A percentile compares a stretch with the other conserved stretches of the same genome.
Conservation (phyloP, 1,140 invertebrate genomes). For the Nephila pilipes region DNA sequence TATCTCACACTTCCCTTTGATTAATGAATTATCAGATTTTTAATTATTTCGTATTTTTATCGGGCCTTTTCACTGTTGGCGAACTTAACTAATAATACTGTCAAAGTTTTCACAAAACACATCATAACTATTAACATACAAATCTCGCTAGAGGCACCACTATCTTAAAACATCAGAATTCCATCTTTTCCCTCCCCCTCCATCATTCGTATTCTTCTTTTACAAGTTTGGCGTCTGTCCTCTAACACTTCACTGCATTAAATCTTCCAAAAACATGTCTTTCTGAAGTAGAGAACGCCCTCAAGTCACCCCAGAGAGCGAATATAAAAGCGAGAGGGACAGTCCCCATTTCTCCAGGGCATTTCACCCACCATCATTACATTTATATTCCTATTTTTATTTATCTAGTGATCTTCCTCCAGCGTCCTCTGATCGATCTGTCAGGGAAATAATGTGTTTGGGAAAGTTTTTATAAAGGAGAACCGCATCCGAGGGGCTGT, state of each 20-base stretch:
- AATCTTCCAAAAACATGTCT: neutral
- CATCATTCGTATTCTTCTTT: neutral
- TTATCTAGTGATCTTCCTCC: neutral
- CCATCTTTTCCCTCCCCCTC: neutral
- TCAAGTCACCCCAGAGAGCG: neutral
- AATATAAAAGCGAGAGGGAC: neutral
- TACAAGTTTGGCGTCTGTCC: neutral
- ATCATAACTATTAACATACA: too few species aligned
- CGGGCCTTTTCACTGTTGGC: too few species aligned
- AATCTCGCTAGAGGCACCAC: neutral
- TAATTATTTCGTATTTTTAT: too few species aligned
- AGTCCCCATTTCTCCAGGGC: neutral
- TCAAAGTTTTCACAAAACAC: too few species aligned
- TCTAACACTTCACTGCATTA: too few species aligned
- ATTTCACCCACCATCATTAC: neutral
- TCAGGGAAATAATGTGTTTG: neutral
- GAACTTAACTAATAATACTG: too few species aligned
- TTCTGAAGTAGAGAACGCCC: neutral
- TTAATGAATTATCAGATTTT: too few species aligned
- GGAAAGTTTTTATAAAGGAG: neutral
- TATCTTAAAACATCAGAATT: neutral
- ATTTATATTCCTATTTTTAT: constrained; percentile 14
- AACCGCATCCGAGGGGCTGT: neutral
- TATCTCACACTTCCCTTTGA: too few species aligned
- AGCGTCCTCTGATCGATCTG: neutral